These are phyloP conservation scores for Gallinago paraguaiae DNA, from an alignment of 2,113 vertebrate genomes.

Conservation along the genomic window DNA sequence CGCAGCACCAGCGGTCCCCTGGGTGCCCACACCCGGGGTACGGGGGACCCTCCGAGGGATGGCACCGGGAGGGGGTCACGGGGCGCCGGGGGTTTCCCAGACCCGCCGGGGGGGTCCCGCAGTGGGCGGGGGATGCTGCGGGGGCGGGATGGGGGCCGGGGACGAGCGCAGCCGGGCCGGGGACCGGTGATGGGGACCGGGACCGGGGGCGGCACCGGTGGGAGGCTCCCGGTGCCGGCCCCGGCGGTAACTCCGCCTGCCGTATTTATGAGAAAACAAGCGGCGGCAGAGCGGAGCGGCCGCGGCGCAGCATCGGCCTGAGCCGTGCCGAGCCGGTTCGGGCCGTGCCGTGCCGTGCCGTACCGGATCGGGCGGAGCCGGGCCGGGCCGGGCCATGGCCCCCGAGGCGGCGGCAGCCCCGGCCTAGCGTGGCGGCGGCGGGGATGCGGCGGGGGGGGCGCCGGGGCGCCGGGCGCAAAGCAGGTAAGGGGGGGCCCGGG, in stretches of 20 bases:
- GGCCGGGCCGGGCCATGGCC: too few species aligned
- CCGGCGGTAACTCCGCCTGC: not conserved
- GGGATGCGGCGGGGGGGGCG: too few species aligned
- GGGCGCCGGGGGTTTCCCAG: not conserved
- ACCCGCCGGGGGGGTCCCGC: not conserved
- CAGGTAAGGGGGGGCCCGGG: too few species aligned
- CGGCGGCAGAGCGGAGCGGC: too few species aligned
- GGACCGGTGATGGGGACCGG: not conserved
- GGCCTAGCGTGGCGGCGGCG: too few species aligned
- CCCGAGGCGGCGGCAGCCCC: too few species aligned
- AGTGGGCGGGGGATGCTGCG: not conserved
- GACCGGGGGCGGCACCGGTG: not conserved
- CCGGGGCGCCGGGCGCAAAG: too few species aligned
- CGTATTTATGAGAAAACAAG: not conserved
- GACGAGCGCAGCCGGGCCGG: not conserved
- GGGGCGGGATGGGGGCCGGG: not conserved
- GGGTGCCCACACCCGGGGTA: not conserved
- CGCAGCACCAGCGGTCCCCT: too few species aligned
- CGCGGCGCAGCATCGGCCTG: too few species aligned
- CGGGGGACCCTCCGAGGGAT: too few species aligned
- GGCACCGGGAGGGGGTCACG: not conserved
- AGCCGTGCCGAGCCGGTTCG: not conserved
- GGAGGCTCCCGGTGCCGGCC: not conserved
- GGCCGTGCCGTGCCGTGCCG: too few species aligned
- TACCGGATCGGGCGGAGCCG: too few species aligned